Conservation (phyloP, 1,140 invertebrate genomes). For the Heliconius eleuchia region DNA sequence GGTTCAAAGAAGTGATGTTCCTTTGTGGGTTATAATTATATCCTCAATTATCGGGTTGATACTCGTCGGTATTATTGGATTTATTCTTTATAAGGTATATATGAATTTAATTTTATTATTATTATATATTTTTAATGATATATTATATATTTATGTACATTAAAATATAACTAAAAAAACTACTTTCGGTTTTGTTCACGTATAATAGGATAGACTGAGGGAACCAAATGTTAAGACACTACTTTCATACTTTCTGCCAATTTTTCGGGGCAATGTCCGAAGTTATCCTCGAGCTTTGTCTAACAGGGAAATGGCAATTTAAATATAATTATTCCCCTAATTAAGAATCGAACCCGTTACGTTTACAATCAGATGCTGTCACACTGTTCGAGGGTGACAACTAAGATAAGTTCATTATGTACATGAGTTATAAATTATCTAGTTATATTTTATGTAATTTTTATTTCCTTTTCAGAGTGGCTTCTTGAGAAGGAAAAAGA, state of each 20-base stretch:
- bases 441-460: neutral
- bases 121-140: too few species aligned
- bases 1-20: conserved; percentile 17
- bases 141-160: too few species aligned
- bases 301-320: neutral
- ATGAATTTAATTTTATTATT: neutral
- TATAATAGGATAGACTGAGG: neutral
- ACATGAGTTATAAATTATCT: too few species aligned
- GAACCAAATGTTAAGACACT: neutral
- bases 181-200: too few species aligned
- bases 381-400: too few species aligned
- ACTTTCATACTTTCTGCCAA: too few species aligned
- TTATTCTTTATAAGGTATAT: conserved; percentile 23
- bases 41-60: conserved; percentile 21
- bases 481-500: conserved; percentile 32
- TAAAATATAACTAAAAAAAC: too few species aligned
- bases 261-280: neutral
- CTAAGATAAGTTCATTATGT: too few species aligned
- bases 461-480: conserved; percentile 24
- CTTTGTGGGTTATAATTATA: conserved; percentile 23
- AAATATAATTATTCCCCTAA: neutral
- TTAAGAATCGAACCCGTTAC: neutral
- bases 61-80: conserved; percentile 15
- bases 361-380: too few species aligned
- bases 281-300: neutral